Evolutionary conservation across 2,888 invertebrate genomes (phyloP), one percentile per base, ranked within the genome.

Genomic region (Calliscelio sp.): DNA sequence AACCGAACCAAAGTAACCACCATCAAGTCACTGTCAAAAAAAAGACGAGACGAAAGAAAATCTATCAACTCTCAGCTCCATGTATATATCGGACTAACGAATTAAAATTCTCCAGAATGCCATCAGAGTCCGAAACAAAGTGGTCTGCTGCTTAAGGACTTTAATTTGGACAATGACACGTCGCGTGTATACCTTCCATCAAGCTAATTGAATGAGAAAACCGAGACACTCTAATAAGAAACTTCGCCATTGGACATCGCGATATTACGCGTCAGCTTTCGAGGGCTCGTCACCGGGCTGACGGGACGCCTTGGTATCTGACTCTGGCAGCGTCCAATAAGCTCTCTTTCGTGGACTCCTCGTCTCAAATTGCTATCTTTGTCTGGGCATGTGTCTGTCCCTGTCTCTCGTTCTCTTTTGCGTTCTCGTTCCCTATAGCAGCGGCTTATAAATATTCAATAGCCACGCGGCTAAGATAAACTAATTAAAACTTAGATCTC

Each of bases 401-500:
- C 61, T 65, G 49, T 74, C 86, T 79, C 73, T 83, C 84, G 61
- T 51, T 84, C 79, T 53, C 79, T 55, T 78, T 63, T 81, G 71
- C 70, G 44, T 82, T 70, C 86, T 75, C 65, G 35, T 82, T 65
- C 81, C 80, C 77, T 57, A 84, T 81, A 77, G 88, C 89, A 87
- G 90, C 90, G 90, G 91, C 92, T 93, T 92, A 93, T 93, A 93
- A 93, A 93, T 93, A 93, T 93, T 93, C 93, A 93, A 93, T 93
- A 92, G 92, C 92, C 92, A 93, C 91, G 92, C 93, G 92, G 92
- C 92, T 92, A 93, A 93, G 93, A 93, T 93, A 93, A 93, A 93
- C 93, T 93, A 93, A 93, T 93, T 93, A 93, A 93, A 93, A 93
- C 93, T 93, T 93, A 93, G 93, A 93, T 93, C 92, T 93, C 91